phyloP scores from a whole-genome alignment of 2,888 invertebrate genomes.

The Thelaira solivaga region DNA sequence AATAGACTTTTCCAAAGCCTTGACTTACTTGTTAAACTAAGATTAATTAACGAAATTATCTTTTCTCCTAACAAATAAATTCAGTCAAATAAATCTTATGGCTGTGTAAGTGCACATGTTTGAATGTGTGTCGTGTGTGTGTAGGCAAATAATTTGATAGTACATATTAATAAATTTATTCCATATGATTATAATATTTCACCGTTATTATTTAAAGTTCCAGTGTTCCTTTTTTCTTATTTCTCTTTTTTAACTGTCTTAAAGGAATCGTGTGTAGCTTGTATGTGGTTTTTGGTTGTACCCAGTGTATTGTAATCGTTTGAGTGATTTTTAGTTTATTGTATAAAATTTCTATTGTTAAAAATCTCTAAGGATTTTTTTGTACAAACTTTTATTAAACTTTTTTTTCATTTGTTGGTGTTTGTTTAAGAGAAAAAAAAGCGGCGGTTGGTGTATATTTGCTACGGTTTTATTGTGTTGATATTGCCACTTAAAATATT shows the following conservation, averaged over 20 bases:
- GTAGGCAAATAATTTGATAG: slow-evolving; percentile 33
- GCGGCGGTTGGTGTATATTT: slow-evolving; percentile 39
- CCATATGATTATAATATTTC: slow-evolving; percentile 68
- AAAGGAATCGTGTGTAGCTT: slow-evolving; percentile 29
- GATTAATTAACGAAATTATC: not conserved
- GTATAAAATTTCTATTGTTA: slow-evolving; percentile 57
- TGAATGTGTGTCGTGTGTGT: not conserved
- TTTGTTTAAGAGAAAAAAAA: slow-evolving; percentile 42
- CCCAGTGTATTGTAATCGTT: slow-evolving; percentile 1
- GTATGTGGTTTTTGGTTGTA: too few relatives aligned
- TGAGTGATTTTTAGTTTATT: slow-evolving; percentile 38
- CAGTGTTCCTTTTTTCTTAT: not conserved
- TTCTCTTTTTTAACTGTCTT: slow-evolving; percentile 23
- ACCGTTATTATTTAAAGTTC: slow-evolving; percentile 69
- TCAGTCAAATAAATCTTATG: slow-evolving; percentile 1
- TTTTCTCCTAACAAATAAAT: slow-evolving; percentile 1
- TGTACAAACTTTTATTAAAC: slow-evolving; percentile 27
- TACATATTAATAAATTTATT: slow-evolving; percentile 61
- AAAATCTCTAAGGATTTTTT: slow-evolving; percentile 37
- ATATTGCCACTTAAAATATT: slow-evolving; percentile 58
- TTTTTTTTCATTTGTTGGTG: not conserved
- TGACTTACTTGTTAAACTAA: too few relatives aligned
- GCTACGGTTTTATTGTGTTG: slow-evolving; percentile 58
- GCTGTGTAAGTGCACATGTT: not conserved
- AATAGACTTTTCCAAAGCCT: too few relatives aligned